Base-by-base conservation (phyloP, 2,888 invertebrate genomes). In the Chrysolina americana region DNA sequence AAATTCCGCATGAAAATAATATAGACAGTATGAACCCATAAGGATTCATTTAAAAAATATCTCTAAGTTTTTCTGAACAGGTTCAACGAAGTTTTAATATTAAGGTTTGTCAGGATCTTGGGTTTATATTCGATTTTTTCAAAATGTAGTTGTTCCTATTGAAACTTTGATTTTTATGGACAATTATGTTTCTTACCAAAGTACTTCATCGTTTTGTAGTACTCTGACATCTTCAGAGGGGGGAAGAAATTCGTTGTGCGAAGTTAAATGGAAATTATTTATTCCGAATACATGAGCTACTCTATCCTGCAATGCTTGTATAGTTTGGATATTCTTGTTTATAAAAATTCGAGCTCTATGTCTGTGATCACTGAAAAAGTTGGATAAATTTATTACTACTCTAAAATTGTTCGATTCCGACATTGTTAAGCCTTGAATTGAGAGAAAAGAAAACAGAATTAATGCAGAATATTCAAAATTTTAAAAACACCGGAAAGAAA, bases 221-320 rank as follows among this genome's bases (percentile, higher is more conserved):
- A 79, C 56, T 64, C 73, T 68, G 11, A 75, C 70, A 74, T 77
- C 76, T 71, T 79, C 79, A n/a, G 76, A 63, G 13, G 76, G 72
- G 15, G 79, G 79, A 36, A 79, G 72, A 70, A 48, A 79, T n/a
- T 77, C 71, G 50, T 76, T 73, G 17, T 68, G 63, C 28, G 70
- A 64, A 59, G 66, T 66, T 71, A 79, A 76, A 65, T 68, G 36
- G 19, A 79, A 77, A 64, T 76, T 68, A n/a, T 72, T 10, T 41
- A 79, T 70, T 6, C 36, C 21, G 62, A 77, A 79, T 71, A 76
- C 62, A 17, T 50, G 15, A 41, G 64, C 36, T 19, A 79, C 75
- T 48, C 70, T 76, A 19, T 73, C 44, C 15, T 76, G 63, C 10
- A 79, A 65, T 72, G 77, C 79, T 65, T 65, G 19, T 23, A 79